Evolutionary conservation across 2,888 invertebrate species (phyloP), one percentile per base, ranked within the genome.

Genomic region (Lasius platythorax): DNA sequence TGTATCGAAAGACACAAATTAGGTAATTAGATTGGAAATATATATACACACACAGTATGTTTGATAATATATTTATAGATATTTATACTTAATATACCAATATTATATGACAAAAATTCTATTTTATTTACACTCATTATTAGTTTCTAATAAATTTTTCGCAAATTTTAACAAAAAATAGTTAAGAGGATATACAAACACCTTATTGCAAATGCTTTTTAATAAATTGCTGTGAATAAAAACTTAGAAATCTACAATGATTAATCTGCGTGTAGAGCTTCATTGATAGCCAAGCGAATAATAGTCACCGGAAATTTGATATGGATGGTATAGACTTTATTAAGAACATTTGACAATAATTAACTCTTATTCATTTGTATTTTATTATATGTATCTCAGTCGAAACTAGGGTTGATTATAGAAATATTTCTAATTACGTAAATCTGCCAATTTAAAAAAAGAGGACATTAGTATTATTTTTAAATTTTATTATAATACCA

Each of bases 51-150:
- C 15, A 33, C 18, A 18, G 6, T 56, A 12, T 68, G n/a, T 58
- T 78, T 43, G 43, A 28, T 43, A 58, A 64, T 75, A 64, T 50
- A 67, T 78, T 78, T 78, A 74, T 0, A 76, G 74, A 43, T 37
- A 28, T 37, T 43, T 67, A 78, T 53, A 12, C n/a, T 30, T 74
- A 66, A 30, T 15, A 72, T 3, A 70, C 1, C 33, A 46, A 33
- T 46, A 79, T 23, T 18, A 61, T 18, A 58, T 56, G 18, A 37
- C 15, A 43, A 15, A 30, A 23, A 33, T 56, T 58, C 2, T 28
- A 40, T 58, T 73, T 37, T 66, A 33, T 37, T 18, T 23, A 56
- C 5, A 43, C n/a, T 53, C 30, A 76, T 18, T 3, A 6, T 15
- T 66, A 37, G 4, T 40, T 66, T 43, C 58, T 58, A 23, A 58